A percentile compares a stretch with the other conserved stretches of the same genome.
Evolutionary conservation across 2,888 invertebrate species (phyloP).

Genomic region (Clostera curtula): DNA sequence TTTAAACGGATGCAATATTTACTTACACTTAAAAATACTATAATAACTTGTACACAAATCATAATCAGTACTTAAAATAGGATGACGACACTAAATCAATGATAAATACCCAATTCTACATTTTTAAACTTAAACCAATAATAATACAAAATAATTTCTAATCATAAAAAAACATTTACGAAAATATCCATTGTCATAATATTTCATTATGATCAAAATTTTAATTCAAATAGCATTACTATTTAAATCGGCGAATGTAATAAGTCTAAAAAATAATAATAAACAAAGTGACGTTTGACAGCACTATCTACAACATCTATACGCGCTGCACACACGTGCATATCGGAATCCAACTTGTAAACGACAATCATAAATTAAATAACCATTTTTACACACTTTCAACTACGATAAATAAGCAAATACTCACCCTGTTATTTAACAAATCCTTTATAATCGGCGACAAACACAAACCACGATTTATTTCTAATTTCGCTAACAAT

Average conservation of each 20-base stretch:
- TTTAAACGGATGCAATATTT: too few relatives aligned
- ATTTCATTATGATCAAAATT: neutral
- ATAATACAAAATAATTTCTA: too few relatives aligned
- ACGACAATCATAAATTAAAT: constrained; percentile 49
- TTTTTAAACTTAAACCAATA: too few relatives aligned
- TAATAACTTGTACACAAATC: too few relatives aligned
- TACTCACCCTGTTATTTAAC: constrained; percentile 66
- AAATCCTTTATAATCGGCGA: constrained; percentile 68
- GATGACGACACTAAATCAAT: too few relatives aligned
- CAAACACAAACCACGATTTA: constrained; percentile 75
- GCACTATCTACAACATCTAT: constrained; percentile 41
- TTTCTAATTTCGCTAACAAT: constrained; percentile 76
- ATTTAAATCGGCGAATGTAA: constrained; percentile 20
- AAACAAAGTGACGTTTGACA: constrained; percentile 59
- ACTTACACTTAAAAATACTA: too few relatives aligned
- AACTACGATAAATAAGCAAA: constrained; percentile 22
- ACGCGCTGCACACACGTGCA: constrained; percentile 48
- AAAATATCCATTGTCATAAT: too few relatives aligned
- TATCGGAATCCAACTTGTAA: constrained; percentile 37
- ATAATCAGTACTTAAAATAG: too few relatives aligned
- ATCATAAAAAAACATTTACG: too few relatives aligned
- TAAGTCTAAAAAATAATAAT: constrained; percentile 19
- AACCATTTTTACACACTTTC: constrained; percentile 20
- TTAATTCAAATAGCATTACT: too few relatives aligned
- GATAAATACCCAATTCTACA: too few relatives aligned